Percentiles rank a stretch among this genome's conserved stretches.
Conservation (phyloP, 2,797 vertebrate genomes). For the Syngnathus acus region DNA sequence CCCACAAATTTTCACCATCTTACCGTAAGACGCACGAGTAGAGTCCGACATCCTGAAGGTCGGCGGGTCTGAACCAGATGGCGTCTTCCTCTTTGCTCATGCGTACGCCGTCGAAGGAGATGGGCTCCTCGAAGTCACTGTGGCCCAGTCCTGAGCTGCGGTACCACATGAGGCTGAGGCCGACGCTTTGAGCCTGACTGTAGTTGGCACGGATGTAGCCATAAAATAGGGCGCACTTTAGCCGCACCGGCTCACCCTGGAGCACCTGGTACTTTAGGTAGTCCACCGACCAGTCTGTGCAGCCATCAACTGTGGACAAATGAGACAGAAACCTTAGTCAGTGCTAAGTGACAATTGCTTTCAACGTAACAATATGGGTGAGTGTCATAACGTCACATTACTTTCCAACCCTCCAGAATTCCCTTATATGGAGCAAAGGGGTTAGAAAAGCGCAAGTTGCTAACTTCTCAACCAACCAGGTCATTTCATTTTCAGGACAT, state of each 20-base stretch:
- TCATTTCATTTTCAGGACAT: no score
- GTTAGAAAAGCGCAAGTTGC: no score
- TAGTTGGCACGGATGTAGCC: slow-evolving; percentile 98
- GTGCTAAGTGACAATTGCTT: background rate
- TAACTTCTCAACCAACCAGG: no score
- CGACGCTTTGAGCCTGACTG: slow-evolving; percentile 91
- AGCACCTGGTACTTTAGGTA: slow-evolving; percentile 95
- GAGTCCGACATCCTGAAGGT: slow-evolving; percentile 89
- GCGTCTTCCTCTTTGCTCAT: slow-evolving; percentile 99
- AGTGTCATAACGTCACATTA: background rate
- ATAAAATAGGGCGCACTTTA: slow-evolving; percentile 97
- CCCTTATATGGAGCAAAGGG: background rate
- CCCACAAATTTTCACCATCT: background rate
- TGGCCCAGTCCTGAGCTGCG: slow-evolving; percentile 88
- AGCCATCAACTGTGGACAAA: slow-evolving; percentile 82
- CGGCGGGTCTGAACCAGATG: slow-evolving; percentile 96
- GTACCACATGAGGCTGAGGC: slow-evolving; percentile 99
- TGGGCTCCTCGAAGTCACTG: slow-evolving; percentile 94
- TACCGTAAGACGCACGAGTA: slow-evolving; percentile 97
- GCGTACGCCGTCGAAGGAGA: slow-evolving; percentile 90
- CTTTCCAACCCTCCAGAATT: background rate
- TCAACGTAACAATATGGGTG: background rate
- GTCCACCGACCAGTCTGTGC: slow-evolving; percentile 97
- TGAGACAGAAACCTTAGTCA: slow-evolving; percentile 9
- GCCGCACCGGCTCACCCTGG: slow-evolving; percentile 92